Conservation (phyloP, 2,113 vertebrate genomes). For the Panthera uncia region DNA sequence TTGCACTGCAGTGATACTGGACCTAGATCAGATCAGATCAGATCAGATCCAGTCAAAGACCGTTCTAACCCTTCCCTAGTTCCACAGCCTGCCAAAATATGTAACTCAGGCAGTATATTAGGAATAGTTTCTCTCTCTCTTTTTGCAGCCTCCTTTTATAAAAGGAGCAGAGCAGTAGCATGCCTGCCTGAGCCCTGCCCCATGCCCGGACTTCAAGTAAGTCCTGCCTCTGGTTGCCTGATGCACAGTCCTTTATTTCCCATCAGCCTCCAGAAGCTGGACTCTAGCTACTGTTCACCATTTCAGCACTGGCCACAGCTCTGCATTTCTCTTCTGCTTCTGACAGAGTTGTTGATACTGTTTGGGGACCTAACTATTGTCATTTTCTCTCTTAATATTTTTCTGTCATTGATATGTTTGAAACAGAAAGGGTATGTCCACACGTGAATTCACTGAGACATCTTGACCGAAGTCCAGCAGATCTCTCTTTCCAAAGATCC, state of each 20-base stretch:
- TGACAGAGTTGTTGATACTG: not conserved
- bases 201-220: no score
- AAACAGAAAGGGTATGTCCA: not conserved
- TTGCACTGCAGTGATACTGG: no score
- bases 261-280: not conserved
- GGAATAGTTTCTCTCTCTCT: not conserved
- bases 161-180: fast-evolving
- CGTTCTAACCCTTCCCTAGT: not conserved
- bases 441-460: no score
- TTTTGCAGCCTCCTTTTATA: not conserved
- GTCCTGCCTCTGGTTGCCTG: not conserved
- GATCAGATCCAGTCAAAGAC: no score
- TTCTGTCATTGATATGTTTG: not conserved
- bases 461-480: not conserved
- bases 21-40: no score
- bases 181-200: fast-evolving
- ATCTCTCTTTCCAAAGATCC: not conserved
- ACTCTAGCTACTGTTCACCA: fast-evolving
- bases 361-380: no score
- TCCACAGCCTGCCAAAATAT: not conserved
- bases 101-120: not conserved
- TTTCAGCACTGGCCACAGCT: not conserved
- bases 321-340: not conserved
- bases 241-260: not conserved
- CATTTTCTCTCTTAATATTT: not conserved